These are phyloP conservation scores for Rhabdomys dilectus DNA, from an alignment of 2,113 vertebrate species.

Conservation along the genomic window DNA sequence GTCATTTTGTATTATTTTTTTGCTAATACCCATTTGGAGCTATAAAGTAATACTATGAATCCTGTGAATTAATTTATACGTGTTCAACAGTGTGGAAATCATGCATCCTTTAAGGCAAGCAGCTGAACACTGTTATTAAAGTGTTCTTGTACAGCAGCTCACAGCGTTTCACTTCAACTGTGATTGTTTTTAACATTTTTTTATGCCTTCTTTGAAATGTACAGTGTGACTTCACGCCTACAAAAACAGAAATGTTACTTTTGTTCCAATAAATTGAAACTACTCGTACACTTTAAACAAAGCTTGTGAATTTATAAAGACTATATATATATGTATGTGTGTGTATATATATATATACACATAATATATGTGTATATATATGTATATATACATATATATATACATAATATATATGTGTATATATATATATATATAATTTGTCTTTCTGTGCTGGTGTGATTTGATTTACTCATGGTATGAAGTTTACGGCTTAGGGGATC, in stretches of 20 bases:
- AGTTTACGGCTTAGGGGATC: not conserved
- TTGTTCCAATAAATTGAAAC: conserved; percentile 58
- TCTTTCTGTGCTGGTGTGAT: conserved; percentile 44
- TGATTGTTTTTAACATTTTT: conserved; percentile 57
- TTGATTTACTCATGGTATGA: not conserved
- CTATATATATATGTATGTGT: conserved; percentile 74
- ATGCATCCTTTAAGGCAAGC: conserved; percentile 72
- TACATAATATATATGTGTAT: too few relatives aligned
- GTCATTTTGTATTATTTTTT: conserved; percentile 46
- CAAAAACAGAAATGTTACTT: conserved; percentile 52
- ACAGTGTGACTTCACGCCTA: conserved; percentile 13
- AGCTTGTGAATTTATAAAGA: conserved; percentile 75
- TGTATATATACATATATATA: too few relatives aligned
- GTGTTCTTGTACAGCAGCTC: not conserved
- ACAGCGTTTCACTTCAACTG: conserved; percentile 67
- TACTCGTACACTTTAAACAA: conserved; percentile 66
- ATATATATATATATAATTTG: too few relatives aligned
- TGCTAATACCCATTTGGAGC: conserved; percentile 35
- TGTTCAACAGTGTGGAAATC: conserved; percentile 47
- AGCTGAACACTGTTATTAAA: conserved; percentile 63
- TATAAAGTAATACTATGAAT: conserved; percentile 58
- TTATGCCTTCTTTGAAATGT: conserved; percentile 52
- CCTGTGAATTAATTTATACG: conserved; percentile 84
- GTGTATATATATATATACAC: too few relatives aligned
- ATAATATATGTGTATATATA: too few relatives aligned